phyloP scores from a whole-genome alignment of 2,113 vertebrate species.

The Serinus canaria region DNA sequence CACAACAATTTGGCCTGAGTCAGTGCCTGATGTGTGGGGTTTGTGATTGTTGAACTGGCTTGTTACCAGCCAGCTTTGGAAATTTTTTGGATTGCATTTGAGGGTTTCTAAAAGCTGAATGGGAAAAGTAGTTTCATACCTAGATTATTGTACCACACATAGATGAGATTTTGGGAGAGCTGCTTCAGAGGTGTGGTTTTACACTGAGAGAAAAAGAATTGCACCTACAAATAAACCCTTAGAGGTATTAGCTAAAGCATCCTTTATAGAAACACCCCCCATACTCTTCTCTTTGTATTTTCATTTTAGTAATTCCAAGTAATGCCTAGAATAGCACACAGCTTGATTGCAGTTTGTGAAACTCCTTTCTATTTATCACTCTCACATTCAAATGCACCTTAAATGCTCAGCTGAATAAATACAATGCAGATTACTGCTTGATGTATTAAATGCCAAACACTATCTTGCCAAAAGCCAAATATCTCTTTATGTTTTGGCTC shows the following conservation, averaged over 20 bases:
- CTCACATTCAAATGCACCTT: neutral
- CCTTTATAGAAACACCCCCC: neutral
- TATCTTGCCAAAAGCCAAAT: neutral
- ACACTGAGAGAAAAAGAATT: neutral
- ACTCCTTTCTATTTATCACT: neutral
- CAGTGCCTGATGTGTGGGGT: neutral
- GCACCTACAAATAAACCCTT: neutral
- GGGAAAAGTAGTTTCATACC: neutral
- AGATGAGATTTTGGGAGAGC: neutral
- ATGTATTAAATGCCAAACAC: conserved; percentile 11
- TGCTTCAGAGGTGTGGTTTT: neutral
- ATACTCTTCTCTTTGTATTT: neutral
- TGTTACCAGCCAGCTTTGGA: neutral
- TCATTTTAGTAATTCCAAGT: neutral
- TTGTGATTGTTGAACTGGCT: neutral
- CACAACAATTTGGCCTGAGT: neutral
- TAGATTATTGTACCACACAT: neutral
- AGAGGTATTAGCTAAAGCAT: neutral
- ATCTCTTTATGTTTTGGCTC: conserved; percentile 9
- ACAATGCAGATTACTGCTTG: conserved; percentile 18
- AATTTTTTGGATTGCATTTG: neutral
- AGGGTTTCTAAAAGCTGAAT: neutral
- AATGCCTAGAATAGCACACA: neutral
- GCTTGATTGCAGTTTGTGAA: neutral
- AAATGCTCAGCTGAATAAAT: conserved; percentile 23